These are phyloP conservation scores for Sipha flava DNA, from an alignment of 1,140 invertebrate species.

Conservation along the genomic window DNA sequence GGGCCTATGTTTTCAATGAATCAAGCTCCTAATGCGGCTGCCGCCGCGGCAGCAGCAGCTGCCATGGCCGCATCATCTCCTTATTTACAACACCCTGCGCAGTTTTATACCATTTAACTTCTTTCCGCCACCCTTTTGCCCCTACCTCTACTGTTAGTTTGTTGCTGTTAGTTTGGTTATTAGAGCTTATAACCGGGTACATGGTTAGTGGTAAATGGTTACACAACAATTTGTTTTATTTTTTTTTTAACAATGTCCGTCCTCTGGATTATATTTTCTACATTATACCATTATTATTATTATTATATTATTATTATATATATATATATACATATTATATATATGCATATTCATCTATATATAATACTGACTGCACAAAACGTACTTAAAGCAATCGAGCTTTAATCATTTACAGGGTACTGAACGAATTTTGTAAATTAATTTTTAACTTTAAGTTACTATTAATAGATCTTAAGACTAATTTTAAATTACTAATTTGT, in stretches of 20 bases:
- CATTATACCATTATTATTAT: background rate
- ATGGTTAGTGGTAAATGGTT: constrained; percentile 26
- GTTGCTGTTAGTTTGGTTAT: constrained; percentile 26
- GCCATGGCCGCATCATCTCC: constrained; percentile 23
- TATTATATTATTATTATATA: no score
- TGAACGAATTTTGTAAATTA: constrained; percentile 23
- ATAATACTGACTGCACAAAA: constrained; percentile 13
- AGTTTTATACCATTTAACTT: constrained; percentile 18
- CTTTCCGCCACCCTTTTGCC: background rate
- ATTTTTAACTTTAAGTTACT: background rate
- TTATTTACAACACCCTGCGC: constrained; percentile 6
- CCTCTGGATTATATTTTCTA: constrained; percentile 2
- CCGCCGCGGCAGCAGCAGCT: constrained; percentile 29
- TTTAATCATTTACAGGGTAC: constrained; percentile 23
- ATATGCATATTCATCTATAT: background rate
- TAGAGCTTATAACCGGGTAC: constrained; percentile 30
- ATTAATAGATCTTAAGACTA: constrained; percentile 2
- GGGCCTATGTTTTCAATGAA: background rate
- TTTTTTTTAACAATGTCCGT: constrained; percentile 25
- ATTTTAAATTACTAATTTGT: constrained; percentile 11
- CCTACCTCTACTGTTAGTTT: background rate
- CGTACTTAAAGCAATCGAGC: constrained; percentile 18
- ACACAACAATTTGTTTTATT: constrained; percentile 2
- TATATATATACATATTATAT: no score
- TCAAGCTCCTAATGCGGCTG: constrained; percentile 15